A percentile compares a stretch with the other conserved stretches of the same genome.
phyloP scores from a whole-genome alignment of 2,888 invertebrate genomes.

The Resseliella maxima region DNA sequence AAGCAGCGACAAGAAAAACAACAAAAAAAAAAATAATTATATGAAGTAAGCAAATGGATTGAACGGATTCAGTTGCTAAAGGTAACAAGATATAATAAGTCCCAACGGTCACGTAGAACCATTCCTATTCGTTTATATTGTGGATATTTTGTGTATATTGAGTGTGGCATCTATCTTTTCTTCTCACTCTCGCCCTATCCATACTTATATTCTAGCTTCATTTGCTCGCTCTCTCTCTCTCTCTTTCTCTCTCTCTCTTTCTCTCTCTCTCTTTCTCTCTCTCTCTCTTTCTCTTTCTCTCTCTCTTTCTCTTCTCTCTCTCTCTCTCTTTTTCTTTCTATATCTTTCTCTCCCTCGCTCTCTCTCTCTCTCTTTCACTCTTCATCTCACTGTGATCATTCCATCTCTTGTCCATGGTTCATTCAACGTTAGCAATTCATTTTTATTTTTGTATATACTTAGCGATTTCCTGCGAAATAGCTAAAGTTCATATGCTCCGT shows the following conservation, averaged over 20 bases:
- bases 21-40: constrained; percentile 29
- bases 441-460: neutral
- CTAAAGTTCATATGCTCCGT: neutral
- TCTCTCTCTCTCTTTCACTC: neutral
- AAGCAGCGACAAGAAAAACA: constrained; percentile 26
- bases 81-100: constrained; percentile 38
- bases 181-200: neutral
- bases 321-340: neutral
- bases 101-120: constrained; percentile 25
- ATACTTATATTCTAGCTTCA: too few species aligned
- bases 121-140: neutral
- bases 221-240: too few species aligned
- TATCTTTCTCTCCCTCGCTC: neutral
- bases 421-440: neutral
- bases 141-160: neutral
- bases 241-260: too few species aligned
- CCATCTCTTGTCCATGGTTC: neutral
- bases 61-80: constrained; percentile 23
- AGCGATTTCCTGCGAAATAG: constrained; percentile 8
- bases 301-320: neutral
- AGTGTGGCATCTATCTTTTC: neutral
- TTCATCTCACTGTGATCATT: neutral
- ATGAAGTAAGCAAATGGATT: constrained; percentile 32
- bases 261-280: neutral
- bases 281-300: neutral